These are phyloP conservation scores for Ganaspis sp. DNA, from an alignment of 1,140 invertebrate genomes.

Conservation along the genomic window DNA sequence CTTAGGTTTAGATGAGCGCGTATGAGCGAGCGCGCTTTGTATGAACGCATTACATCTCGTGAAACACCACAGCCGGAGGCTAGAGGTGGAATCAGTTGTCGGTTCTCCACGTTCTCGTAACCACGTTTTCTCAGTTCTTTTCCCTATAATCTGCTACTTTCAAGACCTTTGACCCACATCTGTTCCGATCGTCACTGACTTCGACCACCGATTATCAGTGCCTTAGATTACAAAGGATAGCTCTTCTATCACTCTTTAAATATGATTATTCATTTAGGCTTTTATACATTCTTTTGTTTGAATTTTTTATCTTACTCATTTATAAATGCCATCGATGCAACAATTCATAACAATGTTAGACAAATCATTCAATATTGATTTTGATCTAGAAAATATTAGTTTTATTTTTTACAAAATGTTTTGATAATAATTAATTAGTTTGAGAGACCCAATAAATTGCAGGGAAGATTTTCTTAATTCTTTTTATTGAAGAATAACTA, in stretches of 20 bases:
- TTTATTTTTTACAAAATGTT: background rate
- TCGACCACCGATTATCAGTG: slow-evolving; percentile 35
- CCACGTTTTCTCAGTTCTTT: slow-evolving; percentile 41
- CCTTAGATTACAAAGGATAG: slow-evolving; percentile 43
- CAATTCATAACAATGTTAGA: background rate
- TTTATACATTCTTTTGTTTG: background rate
- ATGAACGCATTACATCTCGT: slow-evolving; percentile 56
- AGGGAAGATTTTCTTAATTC: background rate
- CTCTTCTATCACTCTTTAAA: slow-evolving; percentile 16
- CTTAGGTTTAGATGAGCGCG: slow-evolving; percentile 5
- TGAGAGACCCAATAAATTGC: background rate
- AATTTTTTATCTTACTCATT: background rate
- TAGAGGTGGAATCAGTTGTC: slow-evolving; percentile 48
- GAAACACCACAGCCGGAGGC: slow-evolving; percentile 33
- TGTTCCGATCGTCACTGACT: slow-evolving; percentile 38
- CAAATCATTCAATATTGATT: background rate
- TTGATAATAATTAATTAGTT: background rate
- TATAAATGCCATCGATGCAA: background rate
- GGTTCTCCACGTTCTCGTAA: slow-evolving; percentile 56
- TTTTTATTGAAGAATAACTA: background rate
- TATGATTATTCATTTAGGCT: slow-evolving; percentile 41
- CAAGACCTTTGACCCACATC: slow-evolving; percentile 51
- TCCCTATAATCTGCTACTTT: background rate
- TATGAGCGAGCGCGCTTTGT: slow-evolving; percentile 52
- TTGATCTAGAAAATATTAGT: no score